phyloP scores from a whole-genome alignment of 2,888 invertebrate genomes.

The Protophormia terraenovae region DNA sequence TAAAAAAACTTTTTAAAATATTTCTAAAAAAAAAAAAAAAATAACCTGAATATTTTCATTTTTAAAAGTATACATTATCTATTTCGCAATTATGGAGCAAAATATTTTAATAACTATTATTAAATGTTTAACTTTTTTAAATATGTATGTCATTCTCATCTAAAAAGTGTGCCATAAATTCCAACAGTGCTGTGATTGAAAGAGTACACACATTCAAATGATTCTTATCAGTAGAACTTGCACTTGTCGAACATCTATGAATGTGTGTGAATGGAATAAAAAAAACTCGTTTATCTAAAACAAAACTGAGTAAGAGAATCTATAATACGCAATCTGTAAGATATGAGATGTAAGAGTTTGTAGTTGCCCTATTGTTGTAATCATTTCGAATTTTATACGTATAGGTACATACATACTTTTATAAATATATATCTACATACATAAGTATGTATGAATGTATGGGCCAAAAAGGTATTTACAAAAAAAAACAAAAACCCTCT shows the following conservation, averaged over 20 bases:
- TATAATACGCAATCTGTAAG: neutral
- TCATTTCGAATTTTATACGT: neutral
- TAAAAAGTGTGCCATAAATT: conserved; percentile 1
- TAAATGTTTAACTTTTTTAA: too few species aligned
- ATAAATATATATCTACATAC: too few species aligned
- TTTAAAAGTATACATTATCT: too few species aligned
- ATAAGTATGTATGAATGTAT: neutral
- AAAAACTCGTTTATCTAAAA: conserved; percentile 30
- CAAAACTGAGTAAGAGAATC: neutral
- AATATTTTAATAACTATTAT: too few species aligned
- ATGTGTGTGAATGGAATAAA: conserved; percentile 14
- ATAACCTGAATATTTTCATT: too few species aligned
- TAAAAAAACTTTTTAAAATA: too few species aligned
- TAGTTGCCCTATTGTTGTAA: neutral
- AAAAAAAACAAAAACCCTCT: conserved; percentile 17
- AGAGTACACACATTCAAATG: neutral
- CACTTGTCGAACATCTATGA: conserved; percentile 41
- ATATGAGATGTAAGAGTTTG: neutral
- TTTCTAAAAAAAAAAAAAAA: too few species aligned
- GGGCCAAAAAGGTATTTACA: conserved; percentile 2
- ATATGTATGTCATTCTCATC: neutral
- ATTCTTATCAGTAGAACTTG: conserved; percentile 39
- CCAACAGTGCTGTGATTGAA: neutral
- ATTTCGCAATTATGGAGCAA: too few species aligned
- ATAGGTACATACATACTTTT: neutral